Base-by-base conservation (phyloP, 2,888 invertebrate genomes). In the Eupithecia subfuscata region DNA sequence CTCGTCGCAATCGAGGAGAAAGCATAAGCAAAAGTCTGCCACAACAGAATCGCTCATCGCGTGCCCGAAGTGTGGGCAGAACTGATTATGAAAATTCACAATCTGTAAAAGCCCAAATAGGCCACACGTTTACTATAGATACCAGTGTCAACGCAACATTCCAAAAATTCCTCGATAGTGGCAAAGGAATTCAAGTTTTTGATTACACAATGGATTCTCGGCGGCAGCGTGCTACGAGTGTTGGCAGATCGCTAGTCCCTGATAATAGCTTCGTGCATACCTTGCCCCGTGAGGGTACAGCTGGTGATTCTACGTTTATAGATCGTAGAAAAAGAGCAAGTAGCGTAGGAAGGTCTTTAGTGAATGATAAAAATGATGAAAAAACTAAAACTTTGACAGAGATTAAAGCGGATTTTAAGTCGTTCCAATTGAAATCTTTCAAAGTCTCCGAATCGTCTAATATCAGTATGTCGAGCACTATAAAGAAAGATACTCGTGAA, bases 91-190 rank as follows among this genome's bases (percentile, higher is more conserved):
- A 84, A 43, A 89, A 89, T 34, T 85, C 78, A 43, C 75, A 90
- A 69, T 89, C 88, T 6, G 85, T 91, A 4, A 85, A 90, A 81
- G 82, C 86, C 9, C 82, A 89, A 69, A 79, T 84, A 8, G 90
- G 91, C 2, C 86, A 86, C 30, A 86, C 90, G n/a, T 92, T 94
- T 78, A 87, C 84, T 25, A 94, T 94, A 80, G 91, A 95, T 77
- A 93, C 92, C 5, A 94, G 92, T 82, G 86, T 92, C 16, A 90
- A 89, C 71, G 84, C 87, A 70, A 91, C 92, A 45, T 94, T 93
- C 78, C 92, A 93, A 85, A 84, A 86, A 73, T 85, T 84, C 45
- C 70, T 89, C 34, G 81, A 83, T 64, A 82, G 76, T 76, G 81
- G 81, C 4, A 85, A 87, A 76, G 85, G 84, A 69, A 83, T 85